These are phyloP conservation scores for Pica pica DNA, from an alignment of 2,113 vertebrate genomes.

Conservation along the genomic window DNA sequence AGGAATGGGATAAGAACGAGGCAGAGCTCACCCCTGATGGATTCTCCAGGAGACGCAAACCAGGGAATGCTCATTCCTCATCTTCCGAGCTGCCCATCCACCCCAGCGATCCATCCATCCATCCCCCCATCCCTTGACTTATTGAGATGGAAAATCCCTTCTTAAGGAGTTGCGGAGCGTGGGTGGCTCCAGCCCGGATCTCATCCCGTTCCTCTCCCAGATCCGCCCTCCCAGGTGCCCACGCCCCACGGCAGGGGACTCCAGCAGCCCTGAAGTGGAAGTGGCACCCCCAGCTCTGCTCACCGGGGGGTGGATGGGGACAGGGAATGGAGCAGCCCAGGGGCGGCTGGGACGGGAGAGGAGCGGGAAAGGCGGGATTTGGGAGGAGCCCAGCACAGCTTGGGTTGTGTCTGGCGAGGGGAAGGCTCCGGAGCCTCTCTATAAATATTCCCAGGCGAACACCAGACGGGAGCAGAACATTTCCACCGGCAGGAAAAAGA, in stretches of 20 bases:
- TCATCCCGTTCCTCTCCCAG: not conserved
- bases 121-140: not conserved
- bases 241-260: not conserved
- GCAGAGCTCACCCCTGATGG: not conserved
- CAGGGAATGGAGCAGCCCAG: not conserved
- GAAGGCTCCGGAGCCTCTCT: not conserved
- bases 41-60: not conserved
- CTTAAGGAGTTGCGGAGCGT: fast-evolving
- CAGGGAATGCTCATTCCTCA: fast-evolving
- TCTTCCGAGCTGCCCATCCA: not conserved
- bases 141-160: not conserved
- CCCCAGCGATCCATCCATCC: not conserved
- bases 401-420: not conserved
- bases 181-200: not conserved
- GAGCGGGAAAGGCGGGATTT: not conserved
- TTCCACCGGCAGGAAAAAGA: not conserved
- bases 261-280: not conserved
- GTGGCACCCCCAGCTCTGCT: not conserved
- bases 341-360: not conserved
- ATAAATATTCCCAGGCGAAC: conserved; percentile 29
- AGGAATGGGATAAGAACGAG: fast-evolving
- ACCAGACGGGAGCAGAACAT: not conserved
- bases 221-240: not conserved
- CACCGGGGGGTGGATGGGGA: not conserved
- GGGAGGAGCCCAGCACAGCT: not conserved